Conservation (phyloP, 2,113 vertebrate species). For the Sinocyclocheilus maitianheensis region DNA sequence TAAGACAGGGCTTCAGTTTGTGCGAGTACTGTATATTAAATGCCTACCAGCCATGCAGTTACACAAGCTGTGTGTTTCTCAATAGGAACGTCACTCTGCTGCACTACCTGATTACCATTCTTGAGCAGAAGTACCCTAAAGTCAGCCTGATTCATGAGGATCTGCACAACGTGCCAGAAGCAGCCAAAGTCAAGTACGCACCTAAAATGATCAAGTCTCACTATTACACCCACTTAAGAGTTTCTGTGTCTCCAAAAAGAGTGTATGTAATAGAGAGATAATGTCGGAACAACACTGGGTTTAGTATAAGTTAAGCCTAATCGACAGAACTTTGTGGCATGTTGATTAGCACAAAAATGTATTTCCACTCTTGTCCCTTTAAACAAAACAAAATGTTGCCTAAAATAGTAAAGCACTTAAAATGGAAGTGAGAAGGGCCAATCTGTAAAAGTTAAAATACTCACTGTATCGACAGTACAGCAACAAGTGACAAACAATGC, state of each 20-base stretch:
- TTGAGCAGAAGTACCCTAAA: slow-evolving; percentile 94
- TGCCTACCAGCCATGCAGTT: not conserved
- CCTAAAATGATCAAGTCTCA: not conserved
- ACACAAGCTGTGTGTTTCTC: not conserved
- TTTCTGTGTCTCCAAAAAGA: slow-evolving; percentile 7
- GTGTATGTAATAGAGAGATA: not conserved
- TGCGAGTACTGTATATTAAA: not conserved
- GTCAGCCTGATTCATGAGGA: slow-evolving; percentile 87
- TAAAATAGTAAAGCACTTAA: not conserved
- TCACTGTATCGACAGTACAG: not conserved
- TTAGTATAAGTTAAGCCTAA: not conserved
- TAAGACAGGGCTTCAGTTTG: slow-evolving; percentile 57
- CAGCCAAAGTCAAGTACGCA: slow-evolving; percentile 98
- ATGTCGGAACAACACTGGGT: not conserved
- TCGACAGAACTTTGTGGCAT: not conserved
- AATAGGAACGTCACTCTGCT: slow-evolving; percentile 92
- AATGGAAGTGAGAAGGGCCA: not conserved
- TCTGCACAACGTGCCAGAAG: slow-evolving; percentile 85
- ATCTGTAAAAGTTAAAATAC: not conserved
- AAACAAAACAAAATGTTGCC: no score
- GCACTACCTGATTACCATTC: slow-evolving; percentile 97
- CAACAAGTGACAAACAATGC: not conserved
- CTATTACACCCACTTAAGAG: not conserved
- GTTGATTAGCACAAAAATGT: no score
- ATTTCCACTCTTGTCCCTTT: not conserved